phyloP scores from a whole-genome alignment of 2,888 invertebrate genomes.

The Galerucella nymphaeae region DNA sequence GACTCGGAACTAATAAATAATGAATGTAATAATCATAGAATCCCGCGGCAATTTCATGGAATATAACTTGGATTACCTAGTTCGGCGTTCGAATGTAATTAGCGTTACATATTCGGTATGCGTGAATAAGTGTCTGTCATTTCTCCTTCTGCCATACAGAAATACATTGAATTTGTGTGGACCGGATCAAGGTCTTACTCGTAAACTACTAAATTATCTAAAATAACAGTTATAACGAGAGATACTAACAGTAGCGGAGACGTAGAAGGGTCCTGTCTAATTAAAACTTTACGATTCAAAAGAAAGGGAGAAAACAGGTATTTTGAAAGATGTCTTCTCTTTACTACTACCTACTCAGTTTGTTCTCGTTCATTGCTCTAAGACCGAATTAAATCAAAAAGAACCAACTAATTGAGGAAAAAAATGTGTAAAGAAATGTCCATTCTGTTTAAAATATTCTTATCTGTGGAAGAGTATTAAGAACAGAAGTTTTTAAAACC shows the following conservation, averaged over 20 bases:
- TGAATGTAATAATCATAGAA: slow-evolving; percentile 52
- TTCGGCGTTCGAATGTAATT: slow-evolving; percentile 48
- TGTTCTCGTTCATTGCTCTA: no score
- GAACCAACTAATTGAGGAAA: no score
- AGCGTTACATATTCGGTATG: slow-evolving; percentile 49
- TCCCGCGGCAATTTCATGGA: slow-evolving; percentile 49
- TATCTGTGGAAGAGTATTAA: neutral
- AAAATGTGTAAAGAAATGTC: no score
- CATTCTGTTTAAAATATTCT: neutral
- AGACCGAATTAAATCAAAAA: no score
- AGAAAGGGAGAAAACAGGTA: no score
- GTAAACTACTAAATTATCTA: no score
- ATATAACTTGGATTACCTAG: slow-evolving; percentile 49
- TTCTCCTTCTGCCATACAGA: slow-evolving; percentile 23
- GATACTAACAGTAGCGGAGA: no score
- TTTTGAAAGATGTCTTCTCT: no score
- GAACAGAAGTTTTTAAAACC: neutral
- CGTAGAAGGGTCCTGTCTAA: no score
- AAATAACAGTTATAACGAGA: no score
- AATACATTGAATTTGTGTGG: neutral
- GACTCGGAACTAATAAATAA: slow-evolving; percentile 48
- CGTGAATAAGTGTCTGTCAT: slow-evolving; percentile 51
- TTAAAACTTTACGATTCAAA: no score
- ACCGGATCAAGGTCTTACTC: neutral
- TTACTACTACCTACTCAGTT: no score